These are phyloP conservation scores for Varanus komodoensis DNA, from an alignment of 2,113 vertebrate species.

Conservation along the genomic window DNA sequence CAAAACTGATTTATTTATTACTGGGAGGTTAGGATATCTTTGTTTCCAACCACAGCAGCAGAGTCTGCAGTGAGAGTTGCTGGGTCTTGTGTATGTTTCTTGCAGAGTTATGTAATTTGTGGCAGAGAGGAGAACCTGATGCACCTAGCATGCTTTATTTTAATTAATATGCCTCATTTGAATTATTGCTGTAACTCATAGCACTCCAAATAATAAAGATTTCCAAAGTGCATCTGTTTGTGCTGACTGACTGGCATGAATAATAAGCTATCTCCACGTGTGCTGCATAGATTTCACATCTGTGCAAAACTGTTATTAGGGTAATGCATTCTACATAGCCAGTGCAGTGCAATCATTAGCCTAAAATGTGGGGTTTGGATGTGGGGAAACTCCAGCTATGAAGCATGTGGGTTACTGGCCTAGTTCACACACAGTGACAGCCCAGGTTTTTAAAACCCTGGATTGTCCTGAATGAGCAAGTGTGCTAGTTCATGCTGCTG, in stretches of 20 bases:
- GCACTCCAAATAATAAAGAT: background rate
- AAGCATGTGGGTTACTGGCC: background rate
- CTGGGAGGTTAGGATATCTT: background rate
- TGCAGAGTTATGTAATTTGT: background rate
- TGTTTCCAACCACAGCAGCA: constrained; percentile 1
- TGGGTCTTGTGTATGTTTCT: background rate
- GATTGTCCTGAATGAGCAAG: too few relatives aligned
- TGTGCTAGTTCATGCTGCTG: too few relatives aligned
- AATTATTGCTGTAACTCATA: background rate
- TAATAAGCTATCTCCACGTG: background rate
- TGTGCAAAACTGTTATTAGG: background rate
- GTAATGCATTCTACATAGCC: background rate
- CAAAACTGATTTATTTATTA: constrained; percentile 9
- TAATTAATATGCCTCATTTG: background rate
- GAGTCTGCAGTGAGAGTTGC: background rate
- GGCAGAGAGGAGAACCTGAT: background rate
- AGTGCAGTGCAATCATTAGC: background rate
- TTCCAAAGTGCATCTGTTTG: background rate
- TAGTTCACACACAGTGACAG: too few relatives aligned
- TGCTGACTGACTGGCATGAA: background rate
- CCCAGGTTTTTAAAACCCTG: too few relatives aligned
- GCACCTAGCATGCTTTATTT: background rate
- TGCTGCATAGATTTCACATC: background rate
- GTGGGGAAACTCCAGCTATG: background rate
- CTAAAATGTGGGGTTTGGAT: background rate